These are phyloP conservation scores for Clytia hemisphaerica DNA, from an alignment of 30 jellyfish, hydroid and myxozoan genomes.

Conservation along the genomic window DNA sequence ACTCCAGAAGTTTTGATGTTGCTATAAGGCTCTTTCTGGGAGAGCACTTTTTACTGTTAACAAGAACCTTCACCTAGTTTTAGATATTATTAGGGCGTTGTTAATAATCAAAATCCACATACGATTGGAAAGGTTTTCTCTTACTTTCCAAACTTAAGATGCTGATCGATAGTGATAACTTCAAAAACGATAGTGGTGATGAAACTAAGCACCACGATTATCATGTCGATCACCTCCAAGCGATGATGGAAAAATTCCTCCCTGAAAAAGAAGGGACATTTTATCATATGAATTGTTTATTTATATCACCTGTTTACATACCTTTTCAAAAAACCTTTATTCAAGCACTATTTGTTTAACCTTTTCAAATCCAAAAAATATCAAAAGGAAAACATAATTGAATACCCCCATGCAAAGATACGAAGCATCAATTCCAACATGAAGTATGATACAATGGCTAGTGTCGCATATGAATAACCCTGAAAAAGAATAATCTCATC, in stretches of 20 bases:
- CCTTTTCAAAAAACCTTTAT: too few relatives aligned
- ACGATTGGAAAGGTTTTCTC: too few relatives aligned
- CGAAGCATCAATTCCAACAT: constrained; percentile 68
- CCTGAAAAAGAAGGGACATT: constrained; percentile 19
- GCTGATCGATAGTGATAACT: constrained; percentile 20
- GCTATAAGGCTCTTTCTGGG: too few relatives aligned
- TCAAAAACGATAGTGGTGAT: constrained; percentile 44
- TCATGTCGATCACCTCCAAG: constrained; percentile 81
- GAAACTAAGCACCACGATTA: constrained; percentile 42
- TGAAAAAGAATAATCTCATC: not conserved
- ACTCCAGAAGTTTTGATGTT: too few relatives aligned
- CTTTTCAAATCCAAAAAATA: too few relatives aligned
- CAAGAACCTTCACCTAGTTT: too few relatives aligned
- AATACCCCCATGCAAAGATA: constrained; percentile 93
- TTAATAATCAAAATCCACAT: too few relatives aligned
- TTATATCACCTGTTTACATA: not conserved
- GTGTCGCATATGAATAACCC: constrained; percentile 49
- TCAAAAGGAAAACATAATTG: not conserved
- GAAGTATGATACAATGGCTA: constrained; percentile 74
- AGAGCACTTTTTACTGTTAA: too few relatives aligned
- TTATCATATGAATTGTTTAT: not conserved
- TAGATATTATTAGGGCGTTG: too few relatives aligned
- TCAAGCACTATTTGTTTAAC: too few relatives aligned
- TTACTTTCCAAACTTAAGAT: constrained; percentile 43
- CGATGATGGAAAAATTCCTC: constrained; percentile 83